Conservation (phyloP, 1,140 invertebrate genomes). For the Ceratosolen solmsi region DNA sequence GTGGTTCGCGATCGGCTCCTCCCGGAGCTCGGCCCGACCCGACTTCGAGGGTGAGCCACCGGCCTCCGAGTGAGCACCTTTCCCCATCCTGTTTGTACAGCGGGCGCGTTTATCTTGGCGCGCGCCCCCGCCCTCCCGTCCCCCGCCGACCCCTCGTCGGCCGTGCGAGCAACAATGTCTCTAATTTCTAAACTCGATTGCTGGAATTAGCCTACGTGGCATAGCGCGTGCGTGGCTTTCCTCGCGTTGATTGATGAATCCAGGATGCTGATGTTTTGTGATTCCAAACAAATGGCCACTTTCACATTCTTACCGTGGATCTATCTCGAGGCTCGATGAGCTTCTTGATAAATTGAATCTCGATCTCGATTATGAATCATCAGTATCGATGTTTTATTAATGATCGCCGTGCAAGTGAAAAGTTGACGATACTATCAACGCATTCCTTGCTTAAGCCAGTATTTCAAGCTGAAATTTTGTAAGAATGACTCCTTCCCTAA, state of each 20-base stretch:
- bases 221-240: neutral
- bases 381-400: neutral
- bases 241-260: neutral
- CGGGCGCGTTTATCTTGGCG: neutral
- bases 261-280: neutral
- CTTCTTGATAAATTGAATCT: neutral
- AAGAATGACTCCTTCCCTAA: neutral
- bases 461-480: neutral
- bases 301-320: constrained; percentile 1
- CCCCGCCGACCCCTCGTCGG: neutral
- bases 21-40: neutral
- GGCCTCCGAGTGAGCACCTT: neutral
- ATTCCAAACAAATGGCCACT: neutral
- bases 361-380: neutral
- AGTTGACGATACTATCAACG: neutral
- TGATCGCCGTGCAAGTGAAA: neutral
- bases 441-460: neutral
- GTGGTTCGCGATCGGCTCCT: neutral
- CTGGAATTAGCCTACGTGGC: neutral
- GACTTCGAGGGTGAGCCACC: neutral
- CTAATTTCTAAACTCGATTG: constrained; percentile 17
- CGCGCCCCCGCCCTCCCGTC: neutral
- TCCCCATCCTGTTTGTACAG: neutral
- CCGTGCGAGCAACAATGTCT: neutral
- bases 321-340: neutral